phyloP scores from a whole-genome alignment of 2,113 vertebrate genomes.

The Rhynchomys soricoides region DNA sequence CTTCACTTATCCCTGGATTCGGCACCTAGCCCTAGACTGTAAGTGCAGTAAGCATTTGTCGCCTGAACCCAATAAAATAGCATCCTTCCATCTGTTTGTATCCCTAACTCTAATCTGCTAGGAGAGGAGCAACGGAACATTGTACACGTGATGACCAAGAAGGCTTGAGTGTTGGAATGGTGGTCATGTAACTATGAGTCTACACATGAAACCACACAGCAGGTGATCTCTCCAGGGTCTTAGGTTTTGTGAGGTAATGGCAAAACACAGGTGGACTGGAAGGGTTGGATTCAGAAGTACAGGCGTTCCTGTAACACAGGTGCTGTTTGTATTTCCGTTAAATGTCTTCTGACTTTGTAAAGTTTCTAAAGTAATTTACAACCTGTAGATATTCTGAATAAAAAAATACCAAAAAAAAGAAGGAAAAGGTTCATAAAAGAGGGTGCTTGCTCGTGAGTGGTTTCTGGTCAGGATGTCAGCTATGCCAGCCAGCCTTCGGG shows the following conservation, averaged over 20 bases:
- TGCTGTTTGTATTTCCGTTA: background rate
- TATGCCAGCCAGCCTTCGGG: background rate
- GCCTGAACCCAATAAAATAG: background rate
- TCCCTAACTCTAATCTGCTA: background rate
- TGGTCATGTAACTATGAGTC: background rate
- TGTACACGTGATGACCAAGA: background rate
- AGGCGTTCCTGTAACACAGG: background rate
- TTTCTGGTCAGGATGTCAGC: background rate
- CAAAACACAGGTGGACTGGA: background rate
- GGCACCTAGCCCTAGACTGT: background rate
- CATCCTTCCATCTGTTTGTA: background rate
- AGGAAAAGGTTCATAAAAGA: background rate
- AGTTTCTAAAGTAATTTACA: background rate
- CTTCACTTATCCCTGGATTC: background rate
- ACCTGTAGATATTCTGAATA: background rate
- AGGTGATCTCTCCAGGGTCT: background rate
- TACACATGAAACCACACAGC: background rate
- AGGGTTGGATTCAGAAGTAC: background rate
- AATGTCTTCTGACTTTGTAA: background rate
- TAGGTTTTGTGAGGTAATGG: background rate
- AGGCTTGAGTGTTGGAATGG: too few species aligned
- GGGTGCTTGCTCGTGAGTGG: background rate
- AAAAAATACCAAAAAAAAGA: background rate
- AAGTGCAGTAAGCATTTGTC: background rate
- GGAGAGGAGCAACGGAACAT: background rate